Conservation (phyloP, 2,888 invertebrate species). For the Cerastoderma edule region DNA sequence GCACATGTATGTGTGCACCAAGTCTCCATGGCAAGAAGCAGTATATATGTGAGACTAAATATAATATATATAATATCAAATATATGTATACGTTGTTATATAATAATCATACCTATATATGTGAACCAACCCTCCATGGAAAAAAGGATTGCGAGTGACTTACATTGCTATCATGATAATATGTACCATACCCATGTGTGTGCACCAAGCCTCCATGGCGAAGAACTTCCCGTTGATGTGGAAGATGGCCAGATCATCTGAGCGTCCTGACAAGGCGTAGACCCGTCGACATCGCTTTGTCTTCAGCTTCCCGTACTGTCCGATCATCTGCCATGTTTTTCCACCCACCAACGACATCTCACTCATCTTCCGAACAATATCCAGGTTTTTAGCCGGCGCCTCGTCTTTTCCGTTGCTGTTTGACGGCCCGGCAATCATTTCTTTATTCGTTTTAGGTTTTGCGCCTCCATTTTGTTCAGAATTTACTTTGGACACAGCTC, state of each 20-base stretch:
- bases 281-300: conserved; percentile 68
- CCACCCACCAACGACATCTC: neutral
- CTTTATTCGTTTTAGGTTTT: neutral
- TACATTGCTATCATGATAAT: neutral
- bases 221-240: conserved; percentile 67
- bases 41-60: too few relatives aligned
- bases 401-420: neutral
- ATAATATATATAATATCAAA: too few relatives aligned
- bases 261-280: conserved; percentile 64
- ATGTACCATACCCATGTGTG: conserved; percentile 77
- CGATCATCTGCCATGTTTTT: conserved; percentile 60
- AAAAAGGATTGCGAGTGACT: too few relatives aligned
- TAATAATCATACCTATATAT: too few relatives aligned
- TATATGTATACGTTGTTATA: too few relatives aligned
- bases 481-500: neutral
- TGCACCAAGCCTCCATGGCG: conserved; percentile 77
- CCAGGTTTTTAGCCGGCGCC: conserved; percentile 1
- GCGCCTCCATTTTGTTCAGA: neutral
- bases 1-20: too few relatives aligned
- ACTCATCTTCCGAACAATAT: conserved; percentile 54
- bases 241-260: conserved; percentile 72
- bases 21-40: too few relatives aligned
- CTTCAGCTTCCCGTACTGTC: conserved; percentile 54
- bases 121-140: neutral
- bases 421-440: neutral